Conservation (phyloP, 2,888 invertebrate genomes). For the Andrena haemorrhoa region DNA sequence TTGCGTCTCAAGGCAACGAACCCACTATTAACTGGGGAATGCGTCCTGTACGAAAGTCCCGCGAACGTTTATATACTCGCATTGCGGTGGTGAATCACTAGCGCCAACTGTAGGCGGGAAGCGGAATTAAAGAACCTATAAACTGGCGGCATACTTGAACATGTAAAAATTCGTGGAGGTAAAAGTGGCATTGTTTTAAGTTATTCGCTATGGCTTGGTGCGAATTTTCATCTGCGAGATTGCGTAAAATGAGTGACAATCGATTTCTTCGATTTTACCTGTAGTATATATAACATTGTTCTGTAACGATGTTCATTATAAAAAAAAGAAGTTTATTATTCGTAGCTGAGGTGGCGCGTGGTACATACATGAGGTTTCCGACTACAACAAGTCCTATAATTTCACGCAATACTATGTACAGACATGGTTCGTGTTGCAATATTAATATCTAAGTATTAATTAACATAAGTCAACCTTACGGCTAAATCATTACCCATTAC, state of each 20-base stretch:
- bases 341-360: conserved; percentile 79
- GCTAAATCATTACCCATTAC: conserved; percentile 71
- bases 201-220: background rate
- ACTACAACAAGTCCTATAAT: conserved; percentile 76
- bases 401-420: conserved; percentile 79
- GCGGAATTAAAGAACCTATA: background rate
- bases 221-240: background rate
- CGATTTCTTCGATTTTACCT: background rate
- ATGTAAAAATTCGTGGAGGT: no score
- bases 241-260: background rate
- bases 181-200: background rate
- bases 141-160: background rate
- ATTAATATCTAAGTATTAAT: conserved; percentile 74
- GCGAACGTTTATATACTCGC: conserved; percentile 6
- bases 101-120: conserved; percentile 13
- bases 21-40: conserved; percentile 9
- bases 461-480: conserved; percentile 66
- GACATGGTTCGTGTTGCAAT: conserved; percentile 73
- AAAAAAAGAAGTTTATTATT: conserved; percentile 78
- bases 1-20: conserved; percentile 28
- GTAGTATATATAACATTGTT: conserved; percentile 4
- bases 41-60: conserved; percentile 7
- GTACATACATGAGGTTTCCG: conserved; percentile 80
- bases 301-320: conserved; percentile 64
- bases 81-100: background rate